A percentile compares a stretch with the other conserved stretches of the same genome.
These are phyloP conservation scores for Eudasyphora cyanicolor DNA, from an alignment of 2,888 invertebrate species.

Conservation along the genomic window DNA sequence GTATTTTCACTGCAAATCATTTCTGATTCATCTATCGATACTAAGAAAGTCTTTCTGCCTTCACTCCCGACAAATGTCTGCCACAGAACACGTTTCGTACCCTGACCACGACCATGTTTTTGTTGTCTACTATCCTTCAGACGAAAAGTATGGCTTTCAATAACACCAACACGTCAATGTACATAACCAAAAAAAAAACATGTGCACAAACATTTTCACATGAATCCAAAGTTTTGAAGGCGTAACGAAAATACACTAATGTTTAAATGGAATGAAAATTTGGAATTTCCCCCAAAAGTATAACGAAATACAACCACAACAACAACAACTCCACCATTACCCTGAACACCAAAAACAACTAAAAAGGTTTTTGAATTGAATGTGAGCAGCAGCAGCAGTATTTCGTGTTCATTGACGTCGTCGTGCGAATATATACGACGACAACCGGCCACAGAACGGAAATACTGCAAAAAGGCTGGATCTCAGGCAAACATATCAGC, in stretches of 20 bases:
- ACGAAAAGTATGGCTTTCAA: conserved; percentile 2
- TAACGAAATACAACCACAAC: too few relatives aligned
- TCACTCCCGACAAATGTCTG: not conserved
- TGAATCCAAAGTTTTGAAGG: not conserved
- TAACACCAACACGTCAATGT: not conserved
- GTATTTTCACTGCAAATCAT: not conserved
- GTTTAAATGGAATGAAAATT: conserved; percentile 30
- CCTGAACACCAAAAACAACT: not conserved
- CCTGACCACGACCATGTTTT: not conserved
- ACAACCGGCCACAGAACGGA: not conserved
- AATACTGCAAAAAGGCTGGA: conserved; percentile 59
- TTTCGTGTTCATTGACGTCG: not conserved
- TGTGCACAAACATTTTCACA: not conserved
- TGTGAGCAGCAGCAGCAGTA: not conserved
- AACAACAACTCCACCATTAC: too few relatives aligned
- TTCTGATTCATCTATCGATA: not conserved
- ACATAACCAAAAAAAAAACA: not conserved
- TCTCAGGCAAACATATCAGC: conserved; percentile 45
- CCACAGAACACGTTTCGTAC: not conserved
- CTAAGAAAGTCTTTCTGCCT: not conserved
- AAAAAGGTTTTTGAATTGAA: conserved; percentile 1
- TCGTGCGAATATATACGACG: conserved; percentile 17
- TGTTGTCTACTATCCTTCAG: conserved; percentile 6
- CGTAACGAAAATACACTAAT: conserved; percentile 7
- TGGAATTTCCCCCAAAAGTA: conserved; percentile 1